Conservation (phyloP, 2,113 vertebrate genomes). For the Brachirus orientalis region DNA sequence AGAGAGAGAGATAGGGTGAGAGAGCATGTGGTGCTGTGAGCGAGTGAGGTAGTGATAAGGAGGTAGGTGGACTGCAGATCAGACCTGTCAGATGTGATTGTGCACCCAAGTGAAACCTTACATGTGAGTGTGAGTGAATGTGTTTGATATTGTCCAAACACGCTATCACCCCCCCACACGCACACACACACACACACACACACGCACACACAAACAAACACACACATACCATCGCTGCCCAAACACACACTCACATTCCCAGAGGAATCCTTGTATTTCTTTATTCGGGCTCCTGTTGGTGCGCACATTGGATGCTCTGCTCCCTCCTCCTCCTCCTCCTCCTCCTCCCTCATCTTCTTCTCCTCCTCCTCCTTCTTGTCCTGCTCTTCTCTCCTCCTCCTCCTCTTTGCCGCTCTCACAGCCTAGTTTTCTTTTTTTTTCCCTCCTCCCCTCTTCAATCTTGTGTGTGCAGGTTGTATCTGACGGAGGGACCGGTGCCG, state of each 20-base stretch:
- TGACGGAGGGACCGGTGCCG: slow-evolving; percentile 70
- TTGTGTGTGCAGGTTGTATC: slow-evolving; percentile 76
- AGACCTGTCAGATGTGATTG: slow-evolving; percentile 74
- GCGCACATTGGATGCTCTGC: slow-evolving; percentile 67
- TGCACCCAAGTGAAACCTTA: slow-evolving; percentile 55
- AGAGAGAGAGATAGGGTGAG: slow-evolving; percentile 12
- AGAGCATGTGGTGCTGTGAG: slow-evolving; percentile 8
- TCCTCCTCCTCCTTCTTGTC: slow-evolving; percentile 49
- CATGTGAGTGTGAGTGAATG: slow-evolving; percentile 11
- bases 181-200: slow-evolving; percentile 22
- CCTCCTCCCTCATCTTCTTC: slow-evolving; percentile 48
- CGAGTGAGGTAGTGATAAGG: slow-evolving; percentile 67
- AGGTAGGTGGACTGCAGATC: slow-evolving; percentile 74
- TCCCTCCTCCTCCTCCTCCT: slow-evolving; percentile 53
- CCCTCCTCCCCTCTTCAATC: slow-evolving; percentile 56
- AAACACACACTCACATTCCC: slow-evolving; percentile 37
- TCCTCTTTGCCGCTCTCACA: slow-evolving; percentile 66
- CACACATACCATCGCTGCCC: slow-evolving; percentile 31
- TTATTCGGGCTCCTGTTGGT: slow-evolving; percentile 68
- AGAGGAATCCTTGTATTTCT: slow-evolving; percentile 70
- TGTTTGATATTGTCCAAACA: slow-evolving; percentile 51
- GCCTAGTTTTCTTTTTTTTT: slow-evolving; percentile 72
- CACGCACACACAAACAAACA: slow-evolving; percentile 18
- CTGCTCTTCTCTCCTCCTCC: slow-evolving; percentile 32
- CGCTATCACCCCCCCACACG: slow-evolving; percentile 22